phyloP scores from a whole-genome alignment of 1,140 invertebrate genomes.

The Copidosoma floridanum region DNA sequence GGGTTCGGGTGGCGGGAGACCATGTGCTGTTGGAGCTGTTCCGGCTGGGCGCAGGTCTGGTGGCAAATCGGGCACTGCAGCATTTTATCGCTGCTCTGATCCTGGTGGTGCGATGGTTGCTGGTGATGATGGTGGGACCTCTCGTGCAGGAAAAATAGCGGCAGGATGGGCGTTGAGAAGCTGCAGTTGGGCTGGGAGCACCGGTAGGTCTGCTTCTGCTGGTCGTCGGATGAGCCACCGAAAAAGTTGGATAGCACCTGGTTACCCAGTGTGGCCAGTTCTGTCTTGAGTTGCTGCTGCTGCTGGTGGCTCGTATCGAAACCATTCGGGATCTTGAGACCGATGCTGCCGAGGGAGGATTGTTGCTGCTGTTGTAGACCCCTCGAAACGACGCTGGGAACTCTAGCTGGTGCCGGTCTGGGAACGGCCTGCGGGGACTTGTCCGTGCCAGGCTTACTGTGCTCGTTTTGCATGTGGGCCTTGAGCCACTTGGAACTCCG shows the following conservation, averaged over 20 bases:
- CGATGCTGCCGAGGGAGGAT: constrained; percentile 53
- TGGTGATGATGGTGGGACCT: constrained; percentile 67
- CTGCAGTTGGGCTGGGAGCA: constrained; percentile 84
- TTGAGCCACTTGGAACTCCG: constrained; percentile 87
- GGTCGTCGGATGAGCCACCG: constrained; percentile 56
- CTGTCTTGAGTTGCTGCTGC: constrained; percentile 36
- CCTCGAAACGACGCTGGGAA: constrained; percentile 29
- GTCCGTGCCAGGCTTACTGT: constrained; percentile 72
- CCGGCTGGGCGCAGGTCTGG: constrained; percentile 59
- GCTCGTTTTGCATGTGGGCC: constrained; percentile 84
- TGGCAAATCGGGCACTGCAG: constrained; percentile 64
- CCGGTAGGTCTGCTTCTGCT: constrained; percentile 72
- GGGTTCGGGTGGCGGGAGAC: constrained; percentile 57
- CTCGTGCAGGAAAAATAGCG: constrained; percentile 88
- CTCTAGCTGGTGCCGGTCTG: constrained; percentile 28
- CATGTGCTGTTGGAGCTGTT: constrained; percentile 63
- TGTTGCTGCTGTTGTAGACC: constrained; percentile 21
- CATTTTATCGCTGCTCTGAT: constrained; percentile 35
- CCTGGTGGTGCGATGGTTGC: constrained; percentile 14
- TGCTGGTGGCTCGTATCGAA: constrained; percentile 45
- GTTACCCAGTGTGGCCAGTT: constrained; percentile 52
- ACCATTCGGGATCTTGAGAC: constrained; percentile 64
- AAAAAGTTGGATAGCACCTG: constrained; percentile 63
- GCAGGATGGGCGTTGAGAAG: constrained; percentile 84
- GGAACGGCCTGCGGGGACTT: constrained; percentile 53